Evolutionary conservation across 2,113 vertebrate species (phyloP).

Genomic region (Protobothrops flavoviridis): DNA sequence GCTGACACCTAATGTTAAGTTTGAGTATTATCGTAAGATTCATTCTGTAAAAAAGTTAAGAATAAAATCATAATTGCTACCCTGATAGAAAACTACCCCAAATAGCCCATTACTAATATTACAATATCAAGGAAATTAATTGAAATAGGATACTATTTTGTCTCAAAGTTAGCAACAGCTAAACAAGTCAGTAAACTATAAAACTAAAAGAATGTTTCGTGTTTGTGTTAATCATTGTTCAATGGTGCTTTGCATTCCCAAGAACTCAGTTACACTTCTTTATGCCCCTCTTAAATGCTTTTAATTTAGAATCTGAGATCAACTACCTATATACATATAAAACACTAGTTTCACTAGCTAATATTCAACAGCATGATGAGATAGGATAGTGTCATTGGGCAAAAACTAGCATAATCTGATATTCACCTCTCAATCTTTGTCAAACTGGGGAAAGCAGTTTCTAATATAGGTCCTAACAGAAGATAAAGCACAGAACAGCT

Average conservation of each 20-base stretch:
- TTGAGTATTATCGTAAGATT: constrained; percentile 66
- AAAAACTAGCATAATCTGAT: background rate
- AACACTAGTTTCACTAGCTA: background rate
- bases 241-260: background rate
- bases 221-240: background rate
- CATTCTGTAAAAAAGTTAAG: constrained; percentile 35
- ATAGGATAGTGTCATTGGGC: background rate
- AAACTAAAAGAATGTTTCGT: background rate
- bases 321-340: background rate
- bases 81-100: background rate
- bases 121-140: constrained; percentile 36
- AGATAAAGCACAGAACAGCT: background rate
- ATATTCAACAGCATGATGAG: background rate
- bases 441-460: background rate
- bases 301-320: background rate
- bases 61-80: background rate
- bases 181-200: background rate
- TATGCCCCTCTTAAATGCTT: background rate
- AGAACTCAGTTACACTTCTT: background rate
- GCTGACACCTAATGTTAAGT: constrained; percentile 78
- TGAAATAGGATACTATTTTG: background rate
- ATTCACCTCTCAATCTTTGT: background rate
- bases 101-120: background rate
- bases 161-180: constrained; percentile 12
- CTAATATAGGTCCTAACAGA: background rate